Base-by-base conservation (phyloP, 2,797 vertebrate species). In the Xerus rutilus region DNA sequence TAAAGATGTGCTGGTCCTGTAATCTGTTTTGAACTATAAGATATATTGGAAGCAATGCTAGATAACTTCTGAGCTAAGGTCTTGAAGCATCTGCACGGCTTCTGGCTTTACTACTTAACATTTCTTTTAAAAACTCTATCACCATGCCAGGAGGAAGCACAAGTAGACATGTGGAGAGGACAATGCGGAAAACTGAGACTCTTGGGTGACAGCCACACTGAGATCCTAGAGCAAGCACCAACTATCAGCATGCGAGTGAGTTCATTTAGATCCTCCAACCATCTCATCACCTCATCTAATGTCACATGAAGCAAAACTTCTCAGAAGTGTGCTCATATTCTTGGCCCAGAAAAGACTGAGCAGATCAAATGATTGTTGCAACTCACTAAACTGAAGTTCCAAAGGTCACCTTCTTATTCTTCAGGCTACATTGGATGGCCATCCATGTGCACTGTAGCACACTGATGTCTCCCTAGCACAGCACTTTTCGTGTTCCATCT, bases 1-100 rank as follows among this genome's bases (percentile, higher is more conserved):
- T 82, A 39, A 89, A 81, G 52, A 85, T 77, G 17, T 13, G 10
- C 45, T 76, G 45, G 5, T 70, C 45, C 28, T 93, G 5, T 30
- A 45, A 84, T 93, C 54, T 76, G 2, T 93, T 93, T n/a, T 74
- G 23, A 95, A 82, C 32, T 79, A 65, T 57, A 90, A 96, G 91
- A 57, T 85, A 47, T 65, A 14, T 21, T 88, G 21, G 28, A 84
- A 85, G 5, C 64, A 3, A 72, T 90, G 30, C 49, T 47, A 10
- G 35, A 9, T 52, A 79, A 18, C 1, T 92, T 90, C 52, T 73
- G 49, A 82, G 23, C 25, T 1, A 43, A 64, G 32, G 18, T 1
- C 89, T 88, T 92, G 28, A 85, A 88, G 72, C 23, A 3, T 35
- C 23, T 89, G 30, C n/a, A 52, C 30, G 62, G 14, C 28, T 89